Conservation (phyloP, 2,888 invertebrate genomes). For the Perdita meconis region DNA sequence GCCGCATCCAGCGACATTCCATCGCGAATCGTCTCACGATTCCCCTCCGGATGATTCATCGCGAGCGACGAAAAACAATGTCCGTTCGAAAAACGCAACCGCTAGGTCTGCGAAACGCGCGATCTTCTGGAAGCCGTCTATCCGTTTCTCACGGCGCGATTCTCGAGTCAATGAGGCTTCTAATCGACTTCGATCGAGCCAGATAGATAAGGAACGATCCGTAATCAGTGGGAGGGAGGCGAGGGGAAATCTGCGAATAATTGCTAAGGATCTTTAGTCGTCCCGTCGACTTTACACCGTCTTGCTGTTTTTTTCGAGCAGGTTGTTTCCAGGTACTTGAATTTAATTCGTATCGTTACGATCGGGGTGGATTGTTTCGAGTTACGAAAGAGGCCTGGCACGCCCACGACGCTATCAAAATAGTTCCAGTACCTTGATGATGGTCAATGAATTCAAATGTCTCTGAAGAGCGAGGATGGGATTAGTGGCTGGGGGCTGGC, state of each 20-base stretch:
- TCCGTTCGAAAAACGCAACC: conserved; percentile 27
- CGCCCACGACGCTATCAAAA: conserved; percentile 36
- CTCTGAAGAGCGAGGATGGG: background rate
- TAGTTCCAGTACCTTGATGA: conserved; percentile 47
- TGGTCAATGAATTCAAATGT: conserved; percentile 47
- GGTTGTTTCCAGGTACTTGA: conserved; percentile 41
- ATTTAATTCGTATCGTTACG: conserved; percentile 6
- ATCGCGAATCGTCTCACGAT: conserved; percentile 17
- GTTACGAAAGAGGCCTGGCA: conserved; percentile 4
- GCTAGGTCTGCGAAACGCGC: conserved; percentile 7
- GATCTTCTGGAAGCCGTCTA: background rate
- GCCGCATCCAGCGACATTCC: conserved; percentile 31
- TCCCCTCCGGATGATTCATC: conserved; percentile 33
- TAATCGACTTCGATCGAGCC: conserved; percentile 21
- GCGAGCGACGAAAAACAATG: background rate
- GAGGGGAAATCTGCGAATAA: background rate
- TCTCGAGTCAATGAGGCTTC: background rate
- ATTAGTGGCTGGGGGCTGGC: background rate
- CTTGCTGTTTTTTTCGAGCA: conserved; percentile 40
- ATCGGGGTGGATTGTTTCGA: conserved; percentile 15
- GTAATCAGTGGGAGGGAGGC: conserved; percentile 4
- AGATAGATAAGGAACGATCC: background rate
- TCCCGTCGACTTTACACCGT: too few species aligned
- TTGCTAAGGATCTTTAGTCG: too few species aligned
- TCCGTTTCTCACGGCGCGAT: conserved; percentile 35